Base-by-base conservation (phyloP, 1,140 invertebrate genomes). In the Micrasema minimum region DNA sequence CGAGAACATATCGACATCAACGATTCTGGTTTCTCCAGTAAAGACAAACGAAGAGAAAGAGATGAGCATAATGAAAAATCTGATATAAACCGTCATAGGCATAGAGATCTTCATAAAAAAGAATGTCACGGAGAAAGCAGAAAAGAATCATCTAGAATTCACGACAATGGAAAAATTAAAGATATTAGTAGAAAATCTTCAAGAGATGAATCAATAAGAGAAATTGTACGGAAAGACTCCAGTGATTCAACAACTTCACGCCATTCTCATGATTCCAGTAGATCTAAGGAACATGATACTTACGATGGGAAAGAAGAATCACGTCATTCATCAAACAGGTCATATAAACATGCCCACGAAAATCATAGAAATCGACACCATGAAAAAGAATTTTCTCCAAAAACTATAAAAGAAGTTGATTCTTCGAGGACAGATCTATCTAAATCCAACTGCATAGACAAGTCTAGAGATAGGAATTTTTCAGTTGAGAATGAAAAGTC, bases 221-320 rank as follows among this genome's bases (percentile, higher is more conserved):
- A 84, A 75, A 79, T 84, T 23, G 78, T 77, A 72, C 77, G 83
- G 5, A 85, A 85, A 77, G 83, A 85, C 79, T 84, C 83, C 1
- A 85, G 82, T 45, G 84, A 85, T 75, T 84, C 83, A n/a, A 80
- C 81, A 14, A 77, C 81, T n/a, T 85, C 83, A 46, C 80, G 83
- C 78, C 78, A 83, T 43, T 84, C 83, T 20, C 80, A 85, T 37
- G 83, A 85, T 69, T 83, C 82, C 4, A 75, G 76, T 14, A 82
- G 81, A 78, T 71, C 78, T 50, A 84, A 83, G 76, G 83, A 85
- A 65, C 74, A 74, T 31, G 83, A 86, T 51, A 75, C 53, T 41
- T 76, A 69, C 71, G 84, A 85, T n/a, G 68, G 75, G 20, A 85
- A 81, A 77, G 82, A 84, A 35, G 83, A 84, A 4, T 72, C 53